These are phyloP conservation scores for Meloidogyne chitwoodi DNA, from an alignment of 1,140 invertebrate genomes.

Conservation along the genomic window DNA sequence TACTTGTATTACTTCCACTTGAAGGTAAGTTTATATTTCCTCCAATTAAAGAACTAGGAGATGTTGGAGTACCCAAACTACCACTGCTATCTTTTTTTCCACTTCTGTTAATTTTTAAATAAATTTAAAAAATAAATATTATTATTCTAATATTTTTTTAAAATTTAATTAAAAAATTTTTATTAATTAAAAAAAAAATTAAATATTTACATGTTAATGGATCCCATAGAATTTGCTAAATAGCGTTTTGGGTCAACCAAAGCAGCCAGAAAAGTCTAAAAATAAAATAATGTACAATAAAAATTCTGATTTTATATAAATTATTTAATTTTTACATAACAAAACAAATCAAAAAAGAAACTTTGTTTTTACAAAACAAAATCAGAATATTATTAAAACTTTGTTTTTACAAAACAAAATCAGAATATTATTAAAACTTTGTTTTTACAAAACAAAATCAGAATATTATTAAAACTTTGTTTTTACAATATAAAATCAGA, in stretches of 20 bases:
- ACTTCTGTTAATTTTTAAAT: slow-evolving; percentile 11
- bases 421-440: too few relatives aligned
- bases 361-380: background rate
- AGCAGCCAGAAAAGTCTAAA: slow-evolving; percentile 48
- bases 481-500: background rate
- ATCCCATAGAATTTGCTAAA: slow-evolving; percentile 34
- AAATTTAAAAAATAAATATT: too few relatives aligned
- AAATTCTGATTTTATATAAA: too few relatives aligned
- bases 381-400: too few relatives aligned
- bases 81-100: slow-evolving; percentile 30
- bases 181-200: too few relatives aligned
- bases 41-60: background rate
- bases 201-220: slow-evolving; percentile 34
- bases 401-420: too few relatives aligned
- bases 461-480: too few relatives aligned
- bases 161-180: background rate
- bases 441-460: too few relatives aligned
- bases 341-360: too few relatives aligned
- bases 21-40: background rate
- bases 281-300: background rate
- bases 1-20: background rate
- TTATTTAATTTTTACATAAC: too few relatives aligned
- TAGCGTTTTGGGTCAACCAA: slow-evolving; percentile 55
- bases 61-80: slow-evolving; percentile 29
- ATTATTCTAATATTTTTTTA: too few relatives aligned